Base-by-base conservation (phyloP, 2,797 vertebrate genomes). In the Melanotaenia maccullochi region DNA sequence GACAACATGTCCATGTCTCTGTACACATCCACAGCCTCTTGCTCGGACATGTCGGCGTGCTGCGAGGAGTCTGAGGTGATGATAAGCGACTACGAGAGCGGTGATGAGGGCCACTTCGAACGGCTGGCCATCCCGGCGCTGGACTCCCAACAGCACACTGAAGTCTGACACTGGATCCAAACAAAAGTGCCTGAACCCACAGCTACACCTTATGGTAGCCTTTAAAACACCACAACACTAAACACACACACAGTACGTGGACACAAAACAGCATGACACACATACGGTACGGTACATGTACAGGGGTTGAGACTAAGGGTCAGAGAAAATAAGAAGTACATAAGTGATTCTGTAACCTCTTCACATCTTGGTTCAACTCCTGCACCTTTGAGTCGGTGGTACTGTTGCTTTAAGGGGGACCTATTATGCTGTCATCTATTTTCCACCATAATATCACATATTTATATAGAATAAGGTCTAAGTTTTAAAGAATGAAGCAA, bases 41-140 rank as follows among this genome's bases (percentile, higher is more conserved):
- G 98, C 95, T 99, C 97, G 0, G 98, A 99, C 73, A 96, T 99
- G 95, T 99, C 97, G 0, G 97, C 97, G 5, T 98, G 97, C 95
- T 97, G 96, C 78, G 95, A 95, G 92, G 98, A 98, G 94, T 98
- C 97, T 1, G 97, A 99, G 94, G 96, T 93, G 76, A 96, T 97
- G 95, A 94, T 99, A 91, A 99, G 97, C 93, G 97, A 99, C 95
- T 99, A 97, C 61, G 97, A 99, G 85, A 99, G 98, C 20, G 96
- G 97, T 0, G 97, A 99, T 0, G 97, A 98, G 0, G 92, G 94
- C 68, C 96, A 95, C 82, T 96, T 97, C 16, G 96, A 96, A 72
- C 88, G 82, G 74, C 90, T 94, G 86, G 88, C 94, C 70, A 93
- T 97, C 85, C 96, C 96, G 30, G 90, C 95, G 0, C 96, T 97